Conservation (phyloP, 2,888 invertebrate species). For the Athrips mouffetella region DNA sequence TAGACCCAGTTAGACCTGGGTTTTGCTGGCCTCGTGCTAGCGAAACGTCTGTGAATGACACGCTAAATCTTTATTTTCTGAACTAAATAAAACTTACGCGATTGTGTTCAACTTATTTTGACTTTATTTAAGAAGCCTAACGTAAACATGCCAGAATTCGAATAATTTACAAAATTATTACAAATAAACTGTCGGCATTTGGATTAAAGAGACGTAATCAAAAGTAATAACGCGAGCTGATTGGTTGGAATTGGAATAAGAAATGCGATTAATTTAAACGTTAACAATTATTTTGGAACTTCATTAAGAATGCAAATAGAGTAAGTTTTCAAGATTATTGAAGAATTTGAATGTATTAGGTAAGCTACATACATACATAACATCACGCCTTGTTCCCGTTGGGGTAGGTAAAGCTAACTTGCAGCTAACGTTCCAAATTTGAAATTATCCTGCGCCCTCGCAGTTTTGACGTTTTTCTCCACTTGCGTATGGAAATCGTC, state of each 20-base stretch:
- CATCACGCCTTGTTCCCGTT: too few relatives aligned
- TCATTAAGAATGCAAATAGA: constrained; percentile 49
- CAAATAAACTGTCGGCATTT: constrained; percentile 26
- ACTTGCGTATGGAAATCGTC: too few relatives aligned
- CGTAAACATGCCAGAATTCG: constrained; percentile 27
- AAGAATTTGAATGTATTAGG: too few relatives aligned
- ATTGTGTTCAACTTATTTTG: constrained; percentile 29
- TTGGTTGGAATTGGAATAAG: constrained; percentile 37
- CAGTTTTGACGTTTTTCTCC: too few relatives aligned
- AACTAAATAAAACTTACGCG: constrained; percentile 29
- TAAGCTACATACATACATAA: too few relatives aligned
- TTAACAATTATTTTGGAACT: constrained; percentile 43
- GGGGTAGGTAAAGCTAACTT: too few relatives aligned
- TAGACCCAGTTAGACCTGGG: too few relatives aligned
- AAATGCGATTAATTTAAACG: constrained; percentile 41
- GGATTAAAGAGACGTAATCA: constrained; percentile 37
- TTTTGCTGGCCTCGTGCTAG: too few relatives aligned
- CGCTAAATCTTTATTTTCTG: constrained; percentile 18
- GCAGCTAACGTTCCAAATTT: too few relatives aligned
- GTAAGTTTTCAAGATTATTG: not conserved
- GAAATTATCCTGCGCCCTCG: too few relatives aligned
- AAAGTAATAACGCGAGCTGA: constrained; percentile 40
- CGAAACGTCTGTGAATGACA: too few relatives aligned
- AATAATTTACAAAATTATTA: constrained; percentile 27
- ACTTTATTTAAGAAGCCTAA: constrained; percentile 17